Evolutionary conservation across 2,797 vertebrate species (phyloP), one percentile per base, ranked within the genome.

Genomic region (Lophius americanus): DNA sequence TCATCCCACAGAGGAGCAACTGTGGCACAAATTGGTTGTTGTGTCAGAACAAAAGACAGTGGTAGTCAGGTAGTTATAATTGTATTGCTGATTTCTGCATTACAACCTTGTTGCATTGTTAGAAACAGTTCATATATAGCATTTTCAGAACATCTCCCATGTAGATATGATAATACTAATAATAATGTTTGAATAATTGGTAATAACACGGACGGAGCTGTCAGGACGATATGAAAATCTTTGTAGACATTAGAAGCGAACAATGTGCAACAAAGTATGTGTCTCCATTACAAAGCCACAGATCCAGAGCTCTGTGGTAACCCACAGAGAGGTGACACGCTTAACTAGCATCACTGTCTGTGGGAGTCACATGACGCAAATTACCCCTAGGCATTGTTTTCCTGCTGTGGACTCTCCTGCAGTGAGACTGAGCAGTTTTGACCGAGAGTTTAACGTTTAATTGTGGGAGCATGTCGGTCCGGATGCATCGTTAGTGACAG

Each of bases 371-470:
- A 11, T 5, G 36, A 50, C 67, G 51, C 68, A 56, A 51, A 62
- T 68, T 32, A 7, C 70, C 71, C 58, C 7, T 60, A 51, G 67
- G 83, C 60, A 23, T 60, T 68, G 48, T 12, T 64, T 51, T 62
- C 59, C 50, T 35, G 12, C 5, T 0, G 50, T 65, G 63, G 63
- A 60, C 58, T 73, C 50, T 69, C 68, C 44, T 6, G 33, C 73
- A 43, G 68, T 35, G 23, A 68, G 68, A 4, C 48, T 53, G 62
- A 60, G 73, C 47, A 62, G 73, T 72, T 80, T 70, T 70, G 49
- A 65, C 79, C 11, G 3, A 55, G 53, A 70, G 57, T 51, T 84
- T 72, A 80, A 78, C 78, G 77, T 83, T 84, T 85, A 85, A 85
- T 74, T 60, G 73, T 59, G 73, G 23, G 23, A 51, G 68, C 80